A percentile compares a stretch with the other conserved stretches of the same genome.
These are phyloP conservation scores for Hypotaenidia philippensis DNA, from an alignment of 2,797 vertebrate genomes.

Conservation along the genomic window DNA sequence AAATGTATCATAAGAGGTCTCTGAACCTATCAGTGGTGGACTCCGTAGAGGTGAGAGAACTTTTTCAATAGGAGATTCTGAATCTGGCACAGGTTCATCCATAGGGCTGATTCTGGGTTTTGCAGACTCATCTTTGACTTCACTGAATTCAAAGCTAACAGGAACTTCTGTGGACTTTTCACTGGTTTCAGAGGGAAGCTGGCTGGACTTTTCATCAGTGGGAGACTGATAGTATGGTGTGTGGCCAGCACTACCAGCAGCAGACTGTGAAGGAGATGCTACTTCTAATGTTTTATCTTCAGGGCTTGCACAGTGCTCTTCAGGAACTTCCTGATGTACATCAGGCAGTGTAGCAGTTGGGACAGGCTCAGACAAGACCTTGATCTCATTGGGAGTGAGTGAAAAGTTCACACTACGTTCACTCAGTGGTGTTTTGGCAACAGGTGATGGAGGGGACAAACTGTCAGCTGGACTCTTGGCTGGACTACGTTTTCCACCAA, in stretches of 20 bases:
- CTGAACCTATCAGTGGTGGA: slow-evolving; percentile 81
- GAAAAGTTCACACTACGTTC: slow-evolving; percentile 89
- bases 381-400: slow-evolving; percentile 85
- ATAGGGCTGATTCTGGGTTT: slow-evolving; percentile 88
- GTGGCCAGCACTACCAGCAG: slow-evolving; percentile 90
- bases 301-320: slow-evolving; percentile 86
- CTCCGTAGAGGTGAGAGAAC: slow-evolving; percentile 84
- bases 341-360: slow-evolving; percentile 74
- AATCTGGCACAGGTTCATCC: slow-evolving; percentile 87
- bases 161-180: slow-evolving; percentile 80
- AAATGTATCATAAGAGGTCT: slow-evolving; percentile 80
- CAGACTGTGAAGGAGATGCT: slow-evolving; percentile 91
- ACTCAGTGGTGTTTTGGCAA: slow-evolving; percentile 90
- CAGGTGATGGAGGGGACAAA: slow-evolving; percentile 82
- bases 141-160: slow-evolving; percentile 90
- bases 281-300: slow-evolving; percentile 94
- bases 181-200: slow-evolving; percentile 79
- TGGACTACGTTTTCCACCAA: slow-evolving; percentile 74
- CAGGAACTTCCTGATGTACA: slow-evolving; percentile 65
- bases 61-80: slow-evolving; percentile 84
- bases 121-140: slow-evolving; percentile 87
- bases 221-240: slow-evolving; percentile 98
- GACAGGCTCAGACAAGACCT: slow-evolving; percentile 85
- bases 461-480: slow-evolving; percentile 74
- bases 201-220: slow-evolving; percentile 89